Evolutionary conservation across 2,113 vertebrate species (phyloP).

Genomic region (Erinaceus europaeus): DNA sequence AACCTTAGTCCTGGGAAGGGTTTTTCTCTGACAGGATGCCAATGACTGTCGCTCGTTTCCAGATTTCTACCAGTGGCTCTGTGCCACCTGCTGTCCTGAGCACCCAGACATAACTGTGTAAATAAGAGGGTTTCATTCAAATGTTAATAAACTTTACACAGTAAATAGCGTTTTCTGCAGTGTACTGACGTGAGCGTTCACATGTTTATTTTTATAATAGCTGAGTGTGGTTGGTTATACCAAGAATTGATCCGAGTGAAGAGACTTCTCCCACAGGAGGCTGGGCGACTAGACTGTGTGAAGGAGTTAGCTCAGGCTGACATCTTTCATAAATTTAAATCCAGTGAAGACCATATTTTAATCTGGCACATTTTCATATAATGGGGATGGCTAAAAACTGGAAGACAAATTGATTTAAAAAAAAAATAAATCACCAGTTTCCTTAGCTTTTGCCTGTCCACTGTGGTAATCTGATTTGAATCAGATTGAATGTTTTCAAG

Average conservation of each 20-base stretch:
- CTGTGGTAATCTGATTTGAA: slow-evolving; percentile 39
- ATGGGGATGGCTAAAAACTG: slow-evolving; percentile 5
- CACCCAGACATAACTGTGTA: slow-evolving; percentile 77
- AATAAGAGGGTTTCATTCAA: slow-evolving; percentile 73
- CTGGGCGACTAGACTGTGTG: slow-evolving; percentile 28
- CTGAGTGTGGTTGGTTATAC: slow-evolving; percentile 41
- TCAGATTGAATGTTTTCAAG: slow-evolving; percentile 26
- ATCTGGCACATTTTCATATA: slow-evolving; percentile 54
- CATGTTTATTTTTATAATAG: slow-evolving; percentile 72
- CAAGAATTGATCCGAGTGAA: slow-evolving; percentile 15
- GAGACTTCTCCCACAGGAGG: neutral
- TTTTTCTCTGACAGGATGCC: slow-evolving; percentile 57
- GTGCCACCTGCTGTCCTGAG: slow-evolving; percentile 73
- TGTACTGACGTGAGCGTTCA: slow-evolving; percentile 74
- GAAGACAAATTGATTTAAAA: slow-evolving; percentile 5
- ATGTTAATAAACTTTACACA: slow-evolving; percentile 80
- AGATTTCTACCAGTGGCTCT: slow-evolving; percentile 68
- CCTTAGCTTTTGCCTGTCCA: neutral
- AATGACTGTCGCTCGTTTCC: slow-evolving; percentile 67
- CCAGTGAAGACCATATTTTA: neutral
- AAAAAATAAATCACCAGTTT: neutral
- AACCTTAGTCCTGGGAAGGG: slow-evolving; percentile 66
- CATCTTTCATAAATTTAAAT: slow-evolving; percentile 28
- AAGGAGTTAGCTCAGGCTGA: slow-evolving; percentile 61
- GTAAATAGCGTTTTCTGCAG: slow-evolving; percentile 75